Conservation (phyloP, 2,888 invertebrate genomes). For the Prosopocoilus inquinatus region DNA sequence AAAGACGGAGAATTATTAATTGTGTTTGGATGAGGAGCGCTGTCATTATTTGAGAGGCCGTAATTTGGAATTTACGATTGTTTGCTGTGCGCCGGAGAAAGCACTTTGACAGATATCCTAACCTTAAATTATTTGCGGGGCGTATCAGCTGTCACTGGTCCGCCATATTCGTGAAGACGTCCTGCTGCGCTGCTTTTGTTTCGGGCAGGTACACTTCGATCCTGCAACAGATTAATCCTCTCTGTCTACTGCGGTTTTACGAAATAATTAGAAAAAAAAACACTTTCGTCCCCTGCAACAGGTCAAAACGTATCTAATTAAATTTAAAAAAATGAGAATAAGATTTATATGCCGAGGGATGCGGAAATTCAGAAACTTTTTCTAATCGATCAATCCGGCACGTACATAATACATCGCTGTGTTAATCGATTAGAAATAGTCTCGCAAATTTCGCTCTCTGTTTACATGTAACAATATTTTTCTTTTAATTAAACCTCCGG, state of each 20-base stretch:
- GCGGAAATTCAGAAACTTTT: no score
- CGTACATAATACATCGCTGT: no score
- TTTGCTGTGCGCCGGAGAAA: not conserved
- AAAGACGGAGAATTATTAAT: not conserved
- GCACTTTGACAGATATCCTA: constrained; percentile 12
- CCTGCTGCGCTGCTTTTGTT: constrained; percentile 18
- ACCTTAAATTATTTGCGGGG: constrained; percentile 17
- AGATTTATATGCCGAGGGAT: no score
- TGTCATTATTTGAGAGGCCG: not conserved
- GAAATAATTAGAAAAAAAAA: not conserved
- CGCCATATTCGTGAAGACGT: constrained; percentile 18
- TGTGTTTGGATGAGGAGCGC: not conserved
- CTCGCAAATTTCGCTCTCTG: no score
- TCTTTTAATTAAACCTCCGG: no score
- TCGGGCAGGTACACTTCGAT: not conserved
- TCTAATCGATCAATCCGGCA: no score
- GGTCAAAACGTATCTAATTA: no score
- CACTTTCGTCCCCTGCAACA: not conserved
- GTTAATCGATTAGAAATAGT: no score
- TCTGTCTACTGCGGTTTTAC: not conserved
- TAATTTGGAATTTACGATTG: constrained; percentile 3
- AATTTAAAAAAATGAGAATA: no score
- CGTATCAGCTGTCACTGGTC: constrained; percentile 18
- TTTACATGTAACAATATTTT: no score
- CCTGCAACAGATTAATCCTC: no score